Evolutionary conservation across 2,888 invertebrate genomes (phyloP).

Genomic region (Amphipyra tragopoginis): DNA sequence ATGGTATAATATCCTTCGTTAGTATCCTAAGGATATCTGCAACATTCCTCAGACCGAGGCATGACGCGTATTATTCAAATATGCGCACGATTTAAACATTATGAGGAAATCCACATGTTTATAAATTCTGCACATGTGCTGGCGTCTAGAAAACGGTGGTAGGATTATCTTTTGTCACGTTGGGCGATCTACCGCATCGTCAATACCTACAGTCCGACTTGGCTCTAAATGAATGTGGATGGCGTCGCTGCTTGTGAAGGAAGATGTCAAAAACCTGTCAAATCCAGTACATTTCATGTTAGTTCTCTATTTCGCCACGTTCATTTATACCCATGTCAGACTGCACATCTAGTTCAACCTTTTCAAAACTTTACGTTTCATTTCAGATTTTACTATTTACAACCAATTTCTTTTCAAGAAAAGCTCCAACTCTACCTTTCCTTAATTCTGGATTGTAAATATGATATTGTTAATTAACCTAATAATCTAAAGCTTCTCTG

Average conservation of each 20-base stretch:
- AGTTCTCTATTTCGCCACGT: too few relatives aligned
- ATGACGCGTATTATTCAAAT: constrained; percentile 45
- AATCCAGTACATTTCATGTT: too few relatives aligned
- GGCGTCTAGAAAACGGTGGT: constrained; percentile 44
- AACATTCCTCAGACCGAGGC: constrained; percentile 39
- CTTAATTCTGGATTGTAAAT: too few relatives aligned
- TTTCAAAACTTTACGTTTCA: too few relatives aligned
- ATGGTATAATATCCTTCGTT: constrained; percentile 10
- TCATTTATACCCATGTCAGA: too few relatives aligned
- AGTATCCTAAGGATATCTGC: background rate
- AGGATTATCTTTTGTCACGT: constrained; percentile 34
- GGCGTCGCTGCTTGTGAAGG: too few relatives aligned
- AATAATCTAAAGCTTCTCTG: background rate
- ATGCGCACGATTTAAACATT: constrained; percentile 44
- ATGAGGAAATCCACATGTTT: constrained; percentile 47
- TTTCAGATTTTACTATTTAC: too few relatives aligned
- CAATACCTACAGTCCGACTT: background rate
- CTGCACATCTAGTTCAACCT: too few relatives aligned
- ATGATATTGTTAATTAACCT: background rate
- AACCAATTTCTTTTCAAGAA: too few relatives aligned
- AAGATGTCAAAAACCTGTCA: too few relatives aligned
- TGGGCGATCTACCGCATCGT: constrained; percentile 32
- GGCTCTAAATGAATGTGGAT: too few relatives aligned
- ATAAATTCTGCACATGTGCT: constrained; percentile 44
- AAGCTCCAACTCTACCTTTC: too few relatives aligned